Percentiles rank a stretch among this genome's conserved stretches.
Conservation (phyloP, 2,797 vertebrate species). For the Fratercula arctica region DNA sequence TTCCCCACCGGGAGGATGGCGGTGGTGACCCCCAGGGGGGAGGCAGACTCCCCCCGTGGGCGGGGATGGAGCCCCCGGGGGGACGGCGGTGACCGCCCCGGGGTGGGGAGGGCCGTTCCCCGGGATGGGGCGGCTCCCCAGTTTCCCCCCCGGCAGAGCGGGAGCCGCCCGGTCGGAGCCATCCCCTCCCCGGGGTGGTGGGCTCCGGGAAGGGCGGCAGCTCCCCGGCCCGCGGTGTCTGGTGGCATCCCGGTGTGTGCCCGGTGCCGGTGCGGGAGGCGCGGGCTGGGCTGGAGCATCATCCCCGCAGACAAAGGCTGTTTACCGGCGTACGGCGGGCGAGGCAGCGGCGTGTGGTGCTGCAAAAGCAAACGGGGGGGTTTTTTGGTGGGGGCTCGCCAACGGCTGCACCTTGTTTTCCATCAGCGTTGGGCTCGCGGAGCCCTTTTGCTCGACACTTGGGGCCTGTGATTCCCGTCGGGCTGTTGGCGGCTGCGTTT, state of each 20-base stretch:
- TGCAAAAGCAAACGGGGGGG: not conserved
- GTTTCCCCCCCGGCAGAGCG: not conserved
- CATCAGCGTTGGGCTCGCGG: accelerated
- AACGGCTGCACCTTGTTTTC: not conserved
- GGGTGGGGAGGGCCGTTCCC: not conserved
- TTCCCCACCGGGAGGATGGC: too few relatives aligned
- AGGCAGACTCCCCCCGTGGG: not conserved
- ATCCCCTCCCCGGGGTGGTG: not conserved
- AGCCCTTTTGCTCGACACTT: accelerated
- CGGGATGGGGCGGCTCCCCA: not conserved
- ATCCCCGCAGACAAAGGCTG: not conserved
- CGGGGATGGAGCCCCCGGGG: not conserved
- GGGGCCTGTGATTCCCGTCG: accelerated
- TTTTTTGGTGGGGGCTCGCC: not conserved
- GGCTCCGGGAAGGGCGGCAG: not conserved
- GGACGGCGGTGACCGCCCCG: not conserved
- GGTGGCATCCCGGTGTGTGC: not conserved
- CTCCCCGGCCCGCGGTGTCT: not conserved
- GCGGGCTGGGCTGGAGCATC: not conserved
- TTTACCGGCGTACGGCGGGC: not conserved
- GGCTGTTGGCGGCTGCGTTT: not conserved
- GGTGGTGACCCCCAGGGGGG: not conserved
- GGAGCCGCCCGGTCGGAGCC: not conserved
- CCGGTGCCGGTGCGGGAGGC: too few relatives aligned
- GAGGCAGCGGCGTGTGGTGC: not conserved